These are phyloP conservation scores for Pelosia muscerda DNA, from an alignment of 2,888 invertebrate species.

Conservation along the genomic window DNA sequence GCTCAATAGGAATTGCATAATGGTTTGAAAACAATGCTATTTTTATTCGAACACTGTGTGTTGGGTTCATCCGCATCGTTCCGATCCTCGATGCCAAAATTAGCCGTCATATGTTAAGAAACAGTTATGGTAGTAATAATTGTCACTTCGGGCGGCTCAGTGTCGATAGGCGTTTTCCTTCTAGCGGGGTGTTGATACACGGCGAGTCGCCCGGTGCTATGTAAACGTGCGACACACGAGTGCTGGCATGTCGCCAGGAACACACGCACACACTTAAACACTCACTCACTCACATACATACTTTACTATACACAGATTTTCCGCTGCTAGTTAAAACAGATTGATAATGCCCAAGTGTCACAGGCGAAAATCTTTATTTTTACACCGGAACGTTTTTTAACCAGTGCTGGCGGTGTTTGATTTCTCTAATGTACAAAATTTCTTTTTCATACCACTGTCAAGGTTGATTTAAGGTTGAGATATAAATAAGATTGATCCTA, in stretches of 20 bases:
- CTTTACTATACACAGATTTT: slow-evolving; percentile 59
- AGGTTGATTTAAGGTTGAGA: slow-evolving; percentile 85
- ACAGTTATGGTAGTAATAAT: slow-evolving; percentile 77
- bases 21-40: slow-evolving; percentile 63
- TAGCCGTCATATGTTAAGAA: slow-evolving; percentile 67
- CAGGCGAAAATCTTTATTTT: slow-evolving; percentile 78
- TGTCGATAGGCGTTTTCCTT: slow-evolving; percentile 18
- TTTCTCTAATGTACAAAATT: slow-evolving; percentile 73
- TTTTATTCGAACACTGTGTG: slow-evolving; percentile 63
- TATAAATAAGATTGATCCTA: slow-evolving; percentile 73
- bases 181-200: slow-evolving; percentile 22
- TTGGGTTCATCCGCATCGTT: slow-evolving; percentile 61
- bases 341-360: slow-evolving; percentile 85
- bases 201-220: slow-evolving; percentile 10
- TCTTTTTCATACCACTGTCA: slow-evolving; percentile 84
- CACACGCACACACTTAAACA: slow-evolving; percentile 47
- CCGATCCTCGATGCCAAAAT: slow-evolving; percentile 65
- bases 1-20: slow-evolving; percentile 63
- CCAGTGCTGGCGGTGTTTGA: slow-evolving; percentile 67
- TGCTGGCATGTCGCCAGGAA: slow-evolving; percentile 61
- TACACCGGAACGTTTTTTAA: slow-evolving; percentile 65
- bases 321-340: slow-evolving; percentile 81
- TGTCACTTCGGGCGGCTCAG: slow-evolving; percentile 62
- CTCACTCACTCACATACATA: slow-evolving; percentile 52
- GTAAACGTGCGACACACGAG: slow-evolving; percentile 34